Percentiles rank a stretch among this genome's conserved stretches.
phyloP scores from a whole-genome alignment of 2,113 vertebrate genomes.

The Pomatostomus ruficeps region DNA sequence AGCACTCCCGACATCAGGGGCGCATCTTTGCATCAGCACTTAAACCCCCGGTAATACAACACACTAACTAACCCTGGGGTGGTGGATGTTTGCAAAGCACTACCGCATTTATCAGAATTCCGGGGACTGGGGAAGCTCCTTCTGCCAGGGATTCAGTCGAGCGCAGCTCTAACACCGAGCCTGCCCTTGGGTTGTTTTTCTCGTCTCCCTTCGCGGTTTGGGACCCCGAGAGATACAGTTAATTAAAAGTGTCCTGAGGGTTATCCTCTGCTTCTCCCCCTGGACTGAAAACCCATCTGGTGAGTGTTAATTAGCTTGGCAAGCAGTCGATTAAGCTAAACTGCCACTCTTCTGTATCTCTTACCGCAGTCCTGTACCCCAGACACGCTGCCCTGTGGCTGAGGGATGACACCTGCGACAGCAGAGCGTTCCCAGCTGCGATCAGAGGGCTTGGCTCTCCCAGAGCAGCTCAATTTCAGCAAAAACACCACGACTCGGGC shows the following conservation, averaged over 20 bases:
- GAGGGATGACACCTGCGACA: neutral
- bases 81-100: neutral
- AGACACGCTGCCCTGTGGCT: neutral
- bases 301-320: slow-evolving; percentile 36
- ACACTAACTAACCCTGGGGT: neutral
- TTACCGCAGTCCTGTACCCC: neutral
- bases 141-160: neutral
- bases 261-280: neutral
- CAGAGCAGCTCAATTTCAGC: neutral
- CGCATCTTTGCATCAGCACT: neutral
- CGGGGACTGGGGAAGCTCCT: neutral
- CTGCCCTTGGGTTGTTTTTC: neutral
- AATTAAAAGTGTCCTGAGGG: slow-evolving; percentile 12
- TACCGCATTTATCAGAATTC: neutral
- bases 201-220: neutral
- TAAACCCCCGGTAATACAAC: neutral
- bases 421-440: fast-evolving
- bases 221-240: neutral
- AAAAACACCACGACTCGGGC: neutral
- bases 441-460: neutral
- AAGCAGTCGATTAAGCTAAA: neutral
- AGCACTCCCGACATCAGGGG: neutral
- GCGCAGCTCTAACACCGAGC: neutral
- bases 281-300: neutral
- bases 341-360: neutral